These are phyloP conservation scores for Drosophila merina DNA, from an alignment of 2,888 invertebrate species.

Conservation along the genomic window DNA sequence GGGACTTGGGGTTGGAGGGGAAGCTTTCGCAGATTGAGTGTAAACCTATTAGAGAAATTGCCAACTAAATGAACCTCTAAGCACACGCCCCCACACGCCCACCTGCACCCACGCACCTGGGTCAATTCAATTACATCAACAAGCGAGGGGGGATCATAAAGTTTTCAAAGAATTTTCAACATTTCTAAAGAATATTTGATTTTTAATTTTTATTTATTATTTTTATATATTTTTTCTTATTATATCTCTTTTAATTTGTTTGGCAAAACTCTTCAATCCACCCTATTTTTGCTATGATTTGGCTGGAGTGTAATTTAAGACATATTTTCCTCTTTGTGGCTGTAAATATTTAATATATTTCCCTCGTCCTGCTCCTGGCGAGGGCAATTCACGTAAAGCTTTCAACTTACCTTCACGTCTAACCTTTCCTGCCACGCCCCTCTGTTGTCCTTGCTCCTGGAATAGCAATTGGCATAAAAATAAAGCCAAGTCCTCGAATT, in stretches of 20 bases:
- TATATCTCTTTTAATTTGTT: background rate
- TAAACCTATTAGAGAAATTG: slow-evolving; percentile 78
- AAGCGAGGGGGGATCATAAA: background rate
- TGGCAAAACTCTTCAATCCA: slow-evolving; percentile 4
- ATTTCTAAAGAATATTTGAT: too few relatives aligned
- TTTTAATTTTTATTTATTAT: background rate
- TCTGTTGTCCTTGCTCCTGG: background rate
- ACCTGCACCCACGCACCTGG: slow-evolving; percentile 5
- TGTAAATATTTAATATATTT: slow-evolving; percentile 76
- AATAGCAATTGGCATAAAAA: slow-evolving; percentile 54
- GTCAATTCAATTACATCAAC: slow-evolving; percentile 34
- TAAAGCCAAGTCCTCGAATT: slow-evolving; percentile 56
- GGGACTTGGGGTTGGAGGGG: background rate
- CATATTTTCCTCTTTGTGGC: slow-evolving; percentile 57
- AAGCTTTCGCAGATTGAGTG: slow-evolving; percentile 66
- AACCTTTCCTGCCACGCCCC: slow-evolving; percentile 13
- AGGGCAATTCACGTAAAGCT: slow-evolving; percentile 58
- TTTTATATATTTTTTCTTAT: background rate
- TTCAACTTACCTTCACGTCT: slow-evolving; percentile 17
- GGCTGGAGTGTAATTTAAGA: slow-evolving; percentile 57
- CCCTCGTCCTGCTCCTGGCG: background rate
- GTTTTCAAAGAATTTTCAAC: too few relatives aligned
- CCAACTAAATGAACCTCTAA: slow-evolving; percentile 67
- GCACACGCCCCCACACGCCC: slow-evolving; percentile 20
- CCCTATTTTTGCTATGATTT: slow-evolving; percentile 35